Percentiles rank a stretch among this genome's conserved stretches.
Evolutionary conservation across 1,140 invertebrate genomes (phyloP).

Genomic region (Drosophila ohnishii): DNA sequence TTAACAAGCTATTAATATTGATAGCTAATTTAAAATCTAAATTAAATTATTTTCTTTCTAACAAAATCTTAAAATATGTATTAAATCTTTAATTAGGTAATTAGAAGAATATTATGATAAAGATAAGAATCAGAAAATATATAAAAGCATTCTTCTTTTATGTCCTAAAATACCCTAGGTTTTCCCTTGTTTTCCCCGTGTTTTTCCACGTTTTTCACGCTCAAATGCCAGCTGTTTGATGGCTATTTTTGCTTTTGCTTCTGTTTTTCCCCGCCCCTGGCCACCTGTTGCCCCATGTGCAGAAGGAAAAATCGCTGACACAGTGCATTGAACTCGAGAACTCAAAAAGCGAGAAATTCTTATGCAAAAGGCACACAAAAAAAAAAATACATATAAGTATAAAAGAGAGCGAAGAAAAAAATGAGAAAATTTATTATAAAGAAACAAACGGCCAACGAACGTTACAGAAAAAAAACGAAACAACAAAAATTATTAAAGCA

Average conservation of each 20-base stretch:
- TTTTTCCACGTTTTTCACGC: slow-evolving; percentile 28
- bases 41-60: background rate
- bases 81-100: too few species aligned
- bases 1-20: too few species aligned
- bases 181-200: too few species aligned
- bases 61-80: background rate
- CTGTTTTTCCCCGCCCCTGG: background rate
- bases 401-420: slow-evolving; percentile 52
- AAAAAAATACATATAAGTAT: slow-evolving; percentile 16
- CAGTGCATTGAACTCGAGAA: slow-evolving; percentile 76
- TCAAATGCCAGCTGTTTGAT: slow-evolving; percentile 24
- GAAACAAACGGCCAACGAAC: slow-evolving; percentile 29
- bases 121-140: too few species aligned
- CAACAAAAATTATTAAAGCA: slow-evolving; percentile 57
- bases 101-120: too few species aligned
- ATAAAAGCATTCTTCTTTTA: background rate
- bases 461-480: slow-evolving; percentile 20
- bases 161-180: slow-evolving; percentile 4
- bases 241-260: slow-evolving; percentile 15
- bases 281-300: slow-evolving; percentile 30
- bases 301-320: slow-evolving; percentile 61
- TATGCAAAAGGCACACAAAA: slow-evolving; percentile 66
- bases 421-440: slow-evolving; percentile 42
- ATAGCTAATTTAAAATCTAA: background rate
- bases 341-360: slow-evolving; percentile 74